Percentiles rank a stretch among this genome's conserved stretches.
Evolutionary conservation across 1,140 invertebrate genomes (phyloP).

Genomic region (Eriocheir sinensis): DNA sequence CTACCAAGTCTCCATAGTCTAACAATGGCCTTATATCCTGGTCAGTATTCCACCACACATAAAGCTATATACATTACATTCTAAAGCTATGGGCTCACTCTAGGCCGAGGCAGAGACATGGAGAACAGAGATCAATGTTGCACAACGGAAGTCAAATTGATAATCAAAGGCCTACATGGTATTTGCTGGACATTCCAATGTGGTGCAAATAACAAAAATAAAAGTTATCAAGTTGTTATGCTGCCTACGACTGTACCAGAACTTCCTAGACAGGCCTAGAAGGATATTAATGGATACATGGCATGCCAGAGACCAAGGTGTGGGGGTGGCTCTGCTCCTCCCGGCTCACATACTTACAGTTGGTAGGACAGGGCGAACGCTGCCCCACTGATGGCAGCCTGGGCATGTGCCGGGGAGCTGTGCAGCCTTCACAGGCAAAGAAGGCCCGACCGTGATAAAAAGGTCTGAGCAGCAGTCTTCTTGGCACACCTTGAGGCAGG

Average conservation of each 20-base stretch:
- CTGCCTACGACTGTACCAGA: constrained; percentile 72
- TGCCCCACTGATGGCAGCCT: not conserved
- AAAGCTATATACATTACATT: constrained; percentile 76
- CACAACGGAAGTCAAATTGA: constrained; percentile 69
- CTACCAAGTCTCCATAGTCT: constrained; percentile 69
- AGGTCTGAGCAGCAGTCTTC: not conserved
- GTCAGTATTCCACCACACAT: constrained; percentile 73
- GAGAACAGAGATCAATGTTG: constrained; percentile 73
- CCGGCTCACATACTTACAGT: constrained; percentile 21
- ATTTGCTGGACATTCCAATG: constrained; percentile 75
- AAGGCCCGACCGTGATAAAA: not conserved
- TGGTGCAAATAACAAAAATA: constrained; percentile 68
- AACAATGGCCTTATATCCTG: constrained; percentile 72
- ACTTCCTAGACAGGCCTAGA: constrained; percentile 75
- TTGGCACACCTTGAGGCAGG: constrained; percentile 19
- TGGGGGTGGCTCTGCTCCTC: constrained; percentile 37
- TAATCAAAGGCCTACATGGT: constrained; percentile 75
- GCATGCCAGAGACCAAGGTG: constrained; percentile 70
- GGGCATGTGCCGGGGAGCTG: not conserved
- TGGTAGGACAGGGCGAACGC: constrained; percentile 2
- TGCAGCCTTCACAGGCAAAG: not conserved
- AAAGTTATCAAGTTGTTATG: constrained; percentile 72
- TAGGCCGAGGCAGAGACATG: constrained; percentile 74
- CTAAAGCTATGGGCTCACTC: constrained; percentile 74
- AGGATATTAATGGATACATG: constrained; percentile 73